These are phyloP conservation scores for Riparia riparia DNA, from an alignment of 2,113 vertebrate genomes.

Conservation along the genomic window DNA sequence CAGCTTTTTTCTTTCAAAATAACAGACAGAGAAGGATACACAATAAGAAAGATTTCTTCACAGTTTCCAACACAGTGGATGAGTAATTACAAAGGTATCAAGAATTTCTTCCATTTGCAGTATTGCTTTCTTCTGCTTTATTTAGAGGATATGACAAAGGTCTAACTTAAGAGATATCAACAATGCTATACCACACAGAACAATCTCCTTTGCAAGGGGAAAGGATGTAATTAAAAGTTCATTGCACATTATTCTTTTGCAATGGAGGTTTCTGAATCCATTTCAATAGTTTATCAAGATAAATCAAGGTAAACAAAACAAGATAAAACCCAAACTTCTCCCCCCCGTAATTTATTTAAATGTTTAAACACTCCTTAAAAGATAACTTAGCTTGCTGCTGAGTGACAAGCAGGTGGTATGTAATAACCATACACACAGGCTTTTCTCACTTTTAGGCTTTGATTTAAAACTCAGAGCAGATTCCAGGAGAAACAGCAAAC, in stretches of 20 bases:
- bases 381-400: neutral
- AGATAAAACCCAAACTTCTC: neutral
- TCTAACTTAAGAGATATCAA: neutral
- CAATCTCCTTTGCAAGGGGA: neutral
- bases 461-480: neutral
- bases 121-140: neutral
- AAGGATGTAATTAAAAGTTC: conserved; percentile 25
- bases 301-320: conserved; percentile 21
- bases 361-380: neutral
- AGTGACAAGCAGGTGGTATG: neutral
- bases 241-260: conserved; percentile 1
- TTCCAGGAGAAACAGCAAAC: neutral
- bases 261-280: neutral
- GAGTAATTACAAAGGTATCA: conserved; percentile 13
- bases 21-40: neutral
- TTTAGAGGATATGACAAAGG: neutral
- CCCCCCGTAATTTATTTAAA: neutral
- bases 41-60: conserved; percentile 28
- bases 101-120: neutral
- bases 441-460: neutral
- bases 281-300: conserved; percentile 24
- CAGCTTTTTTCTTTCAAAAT: conserved; percentile 30
- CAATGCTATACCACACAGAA: neutral
- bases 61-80: neutral
- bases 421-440: neutral